Base-by-base conservation (phyloP, 2,113 vertebrate genomes). In the Butorides virescens region DNA sequence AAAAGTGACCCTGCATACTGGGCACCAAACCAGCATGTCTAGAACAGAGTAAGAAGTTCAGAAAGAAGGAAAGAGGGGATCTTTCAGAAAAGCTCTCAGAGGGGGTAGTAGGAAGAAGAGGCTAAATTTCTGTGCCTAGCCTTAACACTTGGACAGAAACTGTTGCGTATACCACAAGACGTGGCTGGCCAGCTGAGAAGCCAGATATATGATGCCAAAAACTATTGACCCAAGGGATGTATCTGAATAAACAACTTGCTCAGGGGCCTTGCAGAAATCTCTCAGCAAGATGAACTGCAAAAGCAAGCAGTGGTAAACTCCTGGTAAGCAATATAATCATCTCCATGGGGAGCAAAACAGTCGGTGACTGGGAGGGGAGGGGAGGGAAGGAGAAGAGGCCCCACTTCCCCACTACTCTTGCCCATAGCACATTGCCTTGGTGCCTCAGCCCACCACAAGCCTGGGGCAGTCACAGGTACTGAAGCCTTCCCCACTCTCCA, bases 181-280 rank as follows among this genome's bases (percentile, higher is more conserved):
- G 19, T 11, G 16, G 42, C 34, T 52, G 23, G 21, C 9, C 5
- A 1, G 62, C 4, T 77, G 39, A 88, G 55, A 86, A 76, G 13
- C 1, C 21, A 92, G 72, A 95, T 5, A 44, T 4, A 66, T 0
- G 0, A 49, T 52, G 37, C 9, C 90, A 95, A 88, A 93, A 83
- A 15, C 37, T 29, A 71, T 8, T 36, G 47, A 32, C 25, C 34
- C 37, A 39, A 62, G 72, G 52, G 67, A 44, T 1, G 1, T 37
- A 70, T 67, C 44, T 67, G 52, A 81, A 92, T 63, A 92, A 96
- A 70, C 47, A 92, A 50, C 32, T 86, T 88, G 63, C 68, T 77
- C 34, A 27, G 19, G 10, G 21, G 16, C 42, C 29, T 47, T 71
- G n/a, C 29, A 86, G 66, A 93, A 88, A 70, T 22, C 32, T 70